Conservation (phyloP, 2,797 vertebrate genomes). For the Ceryle rudis region DNA sequence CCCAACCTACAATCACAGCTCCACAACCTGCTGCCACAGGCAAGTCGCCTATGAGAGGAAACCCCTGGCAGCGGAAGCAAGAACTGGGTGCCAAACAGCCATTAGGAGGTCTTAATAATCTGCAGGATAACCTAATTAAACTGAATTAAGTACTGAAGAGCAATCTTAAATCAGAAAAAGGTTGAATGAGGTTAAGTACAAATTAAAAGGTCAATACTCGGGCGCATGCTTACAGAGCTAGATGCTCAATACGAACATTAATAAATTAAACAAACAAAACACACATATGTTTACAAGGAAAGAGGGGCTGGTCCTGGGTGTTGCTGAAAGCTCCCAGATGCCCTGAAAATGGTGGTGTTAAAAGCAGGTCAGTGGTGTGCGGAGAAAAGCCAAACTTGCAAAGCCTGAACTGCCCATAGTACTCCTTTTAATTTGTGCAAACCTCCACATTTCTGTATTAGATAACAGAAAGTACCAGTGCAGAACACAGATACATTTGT, state of each 20-base stretch:
- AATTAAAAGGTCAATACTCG: not conserved
- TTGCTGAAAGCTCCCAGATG: not conserved
- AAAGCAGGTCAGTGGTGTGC: not conserved
- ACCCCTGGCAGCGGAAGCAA: not conserved
- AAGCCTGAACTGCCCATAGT: not conserved
- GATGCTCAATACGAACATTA: not conserved
- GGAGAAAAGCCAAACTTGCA: not conserved
- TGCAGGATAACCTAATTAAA: not conserved
- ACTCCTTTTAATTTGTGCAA: not conserved
- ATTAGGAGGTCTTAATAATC: not conserved
- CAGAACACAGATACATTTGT: not conserved
- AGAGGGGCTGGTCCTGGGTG: not conserved
- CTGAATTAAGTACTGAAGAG: not conserved
- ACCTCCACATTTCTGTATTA: not conserved
- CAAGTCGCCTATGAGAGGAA: not conserved
- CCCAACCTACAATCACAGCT: not conserved
- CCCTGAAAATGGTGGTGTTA: not conserved
- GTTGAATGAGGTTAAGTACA: not conserved
- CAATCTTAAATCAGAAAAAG: not conserved
- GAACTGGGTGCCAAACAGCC: not conserved
- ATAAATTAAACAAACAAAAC: not conserved
- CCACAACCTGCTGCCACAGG: not conserved
- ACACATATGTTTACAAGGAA: not conserved
- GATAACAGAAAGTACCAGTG: not conserved
- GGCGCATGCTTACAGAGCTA: not conserved